Base-by-base conservation (phyloP, 2,113 vertebrate species). In the Chamaea fasciata region DNA sequence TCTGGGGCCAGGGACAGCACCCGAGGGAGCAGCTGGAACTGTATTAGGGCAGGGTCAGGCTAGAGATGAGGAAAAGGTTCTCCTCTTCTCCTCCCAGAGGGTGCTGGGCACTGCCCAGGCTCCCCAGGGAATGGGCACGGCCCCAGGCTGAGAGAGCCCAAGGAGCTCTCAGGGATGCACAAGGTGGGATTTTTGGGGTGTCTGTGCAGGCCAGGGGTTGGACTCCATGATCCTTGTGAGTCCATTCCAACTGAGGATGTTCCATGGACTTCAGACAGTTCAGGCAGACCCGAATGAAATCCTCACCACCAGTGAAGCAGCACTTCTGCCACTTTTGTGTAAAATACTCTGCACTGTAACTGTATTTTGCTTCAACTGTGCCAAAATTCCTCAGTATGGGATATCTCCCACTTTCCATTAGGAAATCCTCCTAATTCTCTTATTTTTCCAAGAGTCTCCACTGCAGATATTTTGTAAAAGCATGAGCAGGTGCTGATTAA, bases 1-100 rank as follows among this genome's bases (percentile, higher is more conserved):
- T 11, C 24, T 55, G 26, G 31, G 24, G 1, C 4, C 26, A 42
- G 31, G 17, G 57, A 31, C 65, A 42, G 49, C 0, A 35, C 16
- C 28, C 0, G 0, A 41, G 41, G 75, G 17, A 56, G 2, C 0
- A 0, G 17, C 42, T 35, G 41, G 41, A 55, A 57, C 13, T 71
- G 24, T 41, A 11, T 0, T 49, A 16, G 19, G 39, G 12, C 1
- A 24, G 15, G 39, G 4, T 70, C 3, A 24, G n/a, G n/a, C n/a
- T n/a, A n/a, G n/a, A n/a, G n/a, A n/a, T n/a, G n/a, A n/a, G 74
- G 56, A 2, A 33, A 60, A 46, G 46, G 33, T 11, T 46, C 55
- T 50, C 17, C 42, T 15, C 30, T 11, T 46, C 55, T 50, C 17
- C 42, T 15, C 30, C 26, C 35, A 57, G 35, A 37, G 31, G 22